phyloP scores from a whole-genome alignment of 2,797 vertebrate genomes.

The Argyrosomus regius region DNA sequence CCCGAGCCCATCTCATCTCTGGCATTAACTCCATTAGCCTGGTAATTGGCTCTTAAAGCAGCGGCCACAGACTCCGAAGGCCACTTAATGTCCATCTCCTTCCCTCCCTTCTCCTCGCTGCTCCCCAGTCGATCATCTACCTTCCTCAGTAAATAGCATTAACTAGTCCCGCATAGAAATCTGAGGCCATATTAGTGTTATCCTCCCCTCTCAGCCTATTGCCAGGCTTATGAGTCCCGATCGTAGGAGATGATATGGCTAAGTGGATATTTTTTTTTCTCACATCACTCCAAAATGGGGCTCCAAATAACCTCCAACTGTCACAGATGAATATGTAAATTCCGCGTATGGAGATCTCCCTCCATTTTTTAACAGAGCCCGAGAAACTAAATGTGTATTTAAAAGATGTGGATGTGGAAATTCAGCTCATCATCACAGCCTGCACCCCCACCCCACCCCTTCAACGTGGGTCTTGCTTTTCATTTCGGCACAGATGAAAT shows the following conservation, averaged over 20 bases:
- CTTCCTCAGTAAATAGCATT: slow-evolving; percentile 85
- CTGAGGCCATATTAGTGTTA: slow-evolving; percentile 85
- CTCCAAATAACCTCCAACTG: slow-evolving; percentile 80
- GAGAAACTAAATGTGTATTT: slow-evolving; percentile 83
- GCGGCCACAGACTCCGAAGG: slow-evolving; percentile 72
- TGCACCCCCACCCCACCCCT: slow-evolving; percentile 8
- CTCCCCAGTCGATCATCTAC: slow-evolving; percentile 84
- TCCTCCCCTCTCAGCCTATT: slow-evolving; percentile 86
- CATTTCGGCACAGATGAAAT: slow-evolving; percentile 66
- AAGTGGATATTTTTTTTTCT: slow-evolving; percentile 85
- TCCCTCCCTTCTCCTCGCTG: slow-evolving; percentile 60
- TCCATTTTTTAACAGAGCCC: slow-evolving; percentile 74
- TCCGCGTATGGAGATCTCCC: slow-evolving; percentile 79
- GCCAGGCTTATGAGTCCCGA: slow-evolving; percentile 83
- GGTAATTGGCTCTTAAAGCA: slow-evolving; percentile 84
- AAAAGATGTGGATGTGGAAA: slow-evolving; percentile 77
- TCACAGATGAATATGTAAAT: slow-evolving; percentile 89
- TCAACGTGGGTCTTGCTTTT: slow-evolving; percentile 61
- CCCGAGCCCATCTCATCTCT: slow-evolving; percentile 78
- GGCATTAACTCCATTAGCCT: slow-evolving; percentile 86
- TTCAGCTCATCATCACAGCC: slow-evolving; percentile 66
- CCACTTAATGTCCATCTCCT: slow-evolving; percentile 80
- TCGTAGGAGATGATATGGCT: slow-evolving; percentile 82
- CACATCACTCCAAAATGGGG: slow-evolving; percentile 81
- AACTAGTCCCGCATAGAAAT: slow-evolving; percentile 85